Evolutionary conservation across 1,140 invertebrate species (phyloP).

Genomic region (Pseudoatta argentina): DNA sequence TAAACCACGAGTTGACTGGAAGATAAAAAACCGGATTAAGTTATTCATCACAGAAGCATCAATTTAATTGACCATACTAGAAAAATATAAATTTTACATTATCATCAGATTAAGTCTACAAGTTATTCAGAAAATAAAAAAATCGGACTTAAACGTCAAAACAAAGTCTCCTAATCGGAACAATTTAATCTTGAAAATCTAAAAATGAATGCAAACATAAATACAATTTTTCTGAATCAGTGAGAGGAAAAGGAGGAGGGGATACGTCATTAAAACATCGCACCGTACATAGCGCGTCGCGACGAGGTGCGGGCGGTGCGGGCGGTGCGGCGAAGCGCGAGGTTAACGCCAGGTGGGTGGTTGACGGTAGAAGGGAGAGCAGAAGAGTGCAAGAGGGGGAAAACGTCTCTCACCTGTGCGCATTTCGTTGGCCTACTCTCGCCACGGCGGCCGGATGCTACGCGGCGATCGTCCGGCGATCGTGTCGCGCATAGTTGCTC

Average conservation of each 20-base stretch:
- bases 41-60: no score
- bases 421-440: slow-evolving; percentile 81
- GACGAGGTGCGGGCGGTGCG: slow-evolving; percentile 38
- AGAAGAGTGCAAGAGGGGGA: slow-evolving; percentile 47
- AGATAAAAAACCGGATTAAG: no score
- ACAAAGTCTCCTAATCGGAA: no score
- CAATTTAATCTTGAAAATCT: background rate
- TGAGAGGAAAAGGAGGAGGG: background rate
- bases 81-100: no score
- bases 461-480: slow-evolving; percentile 58
- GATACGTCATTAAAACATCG: slow-evolving; percentile 33
- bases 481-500: slow-evolving; percentile 35
- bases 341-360: slow-evolving; percentile 21
- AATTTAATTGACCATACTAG: no score
- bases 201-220: background rate
- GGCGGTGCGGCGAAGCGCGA: slow-evolving; percentile 26
- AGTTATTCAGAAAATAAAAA: no score
- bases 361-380: slow-evolving; percentile 21
- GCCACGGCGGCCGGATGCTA: slow-evolving; percentile 71
- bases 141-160: background rate
- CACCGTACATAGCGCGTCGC: slow-evolving; percentile 28
- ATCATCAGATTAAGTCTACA: no score
- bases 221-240: background rate
- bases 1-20: no score
- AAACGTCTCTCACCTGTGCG: slow-evolving; percentile 80